A percentile compares a stretch with the other conserved stretches of the same genome.
These are phyloP conservation scores for Embidobia sp. DNA, from an alignment of 2,888 invertebrate species.

Conservation along the genomic window DNA sequence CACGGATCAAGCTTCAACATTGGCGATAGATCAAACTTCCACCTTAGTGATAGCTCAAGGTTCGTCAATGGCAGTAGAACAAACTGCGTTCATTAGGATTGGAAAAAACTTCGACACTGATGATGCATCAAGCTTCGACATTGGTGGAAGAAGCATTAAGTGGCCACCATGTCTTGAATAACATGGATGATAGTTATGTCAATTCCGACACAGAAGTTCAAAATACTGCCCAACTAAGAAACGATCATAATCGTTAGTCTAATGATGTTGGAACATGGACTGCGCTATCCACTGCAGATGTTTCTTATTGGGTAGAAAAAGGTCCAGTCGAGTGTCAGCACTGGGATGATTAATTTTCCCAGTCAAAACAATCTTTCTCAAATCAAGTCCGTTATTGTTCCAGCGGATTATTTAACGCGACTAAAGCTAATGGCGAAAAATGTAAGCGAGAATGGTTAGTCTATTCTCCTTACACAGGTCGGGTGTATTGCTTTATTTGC, in stretches of 20 bases:
- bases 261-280: conserved; percentile 8
- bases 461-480: conserved; percentile 56
- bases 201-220: no score
- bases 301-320: conserved; percentile 21
- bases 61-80: no score
- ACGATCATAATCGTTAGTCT: not conserved
- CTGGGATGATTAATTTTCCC: conserved; percentile 18
- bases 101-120: no score
- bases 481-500: conserved; percentile 51
- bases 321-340: conserved; percentile 35
- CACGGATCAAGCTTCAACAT: no score
- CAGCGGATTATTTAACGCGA: not conserved
- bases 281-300: not conserved
- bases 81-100: no score
- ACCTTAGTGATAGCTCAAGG: no score
- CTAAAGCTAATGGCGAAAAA: conserved; percentile 44
- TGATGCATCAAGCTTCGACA: not conserved
- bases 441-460: conserved; percentile 53
- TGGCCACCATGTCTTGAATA: no score
- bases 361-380: conserved; percentile 18
- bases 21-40: no score
- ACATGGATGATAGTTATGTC: no score
- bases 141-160: no score
- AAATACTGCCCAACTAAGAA: not conserved
- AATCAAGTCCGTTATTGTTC: conserved; percentile 28